Base-by-base conservation (phyloP, 2,113 vertebrate genomes). In the Nematolebias whitei region DNA sequence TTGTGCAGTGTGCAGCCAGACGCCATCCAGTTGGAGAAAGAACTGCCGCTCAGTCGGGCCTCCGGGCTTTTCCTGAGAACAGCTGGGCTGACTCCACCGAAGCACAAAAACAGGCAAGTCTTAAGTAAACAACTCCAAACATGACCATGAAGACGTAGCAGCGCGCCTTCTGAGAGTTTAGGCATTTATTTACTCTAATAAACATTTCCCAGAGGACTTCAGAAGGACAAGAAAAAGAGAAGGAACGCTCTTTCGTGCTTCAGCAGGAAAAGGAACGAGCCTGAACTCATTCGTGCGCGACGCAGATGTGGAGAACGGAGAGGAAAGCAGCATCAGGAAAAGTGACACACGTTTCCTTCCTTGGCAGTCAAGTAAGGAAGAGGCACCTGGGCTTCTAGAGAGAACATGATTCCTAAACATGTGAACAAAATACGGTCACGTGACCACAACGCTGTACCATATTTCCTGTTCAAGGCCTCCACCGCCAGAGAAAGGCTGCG, bases 271-370 rank as follows among this genome's bases (percentile, higher is more conserved):
- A 65, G 83, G 84, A 89, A 74, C 61, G 74, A 58, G 65, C 32
- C 79, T 38, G 51, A 32, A 55, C 76, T 72, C 8, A 32, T n/a
- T 9, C 12, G 1, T 20, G 40, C 1, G 52, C 53, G 47, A 29
- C 40, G 39, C 56, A 48, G 49, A 64, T 5, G 7, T n/a, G 64
- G 75, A 51, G 41, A 12, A 6, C 12, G 38, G 38, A 65, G 50
- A 38, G 76, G 83, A 76, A 84, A 76, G 62, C 32, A 24, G 59
- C 59, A 54, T 74, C 50, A 68, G 80, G 73, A 85, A 75, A 83
- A 83, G 73, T 76, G 79, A 45, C 61, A 74, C 51, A 38, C 41
- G 68, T 74, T 87, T 90, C 83, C 83, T 82, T 78, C 73, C 79
- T 81, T 49, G 53, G 71, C 66, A 85, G 84, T 74, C 76, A 56